Percentiles rank a stretch among this genome's conserved stretches.
Conservation (phyloP, 1,140 invertebrate species). For the Penaeus vannamei region DNA sequence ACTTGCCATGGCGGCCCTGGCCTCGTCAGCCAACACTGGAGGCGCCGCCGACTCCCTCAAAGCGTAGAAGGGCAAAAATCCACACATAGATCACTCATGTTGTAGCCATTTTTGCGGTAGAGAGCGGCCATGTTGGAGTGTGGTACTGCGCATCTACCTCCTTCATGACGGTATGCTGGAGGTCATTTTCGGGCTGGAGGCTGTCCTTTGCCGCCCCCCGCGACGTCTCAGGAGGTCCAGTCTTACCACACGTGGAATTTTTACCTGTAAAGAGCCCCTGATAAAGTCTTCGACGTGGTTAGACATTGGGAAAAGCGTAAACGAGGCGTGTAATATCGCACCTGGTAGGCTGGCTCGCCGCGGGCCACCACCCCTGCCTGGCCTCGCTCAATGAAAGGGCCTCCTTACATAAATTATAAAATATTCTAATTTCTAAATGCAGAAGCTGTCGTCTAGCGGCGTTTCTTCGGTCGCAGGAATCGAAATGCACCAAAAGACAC, state of each 20-base stretch:
- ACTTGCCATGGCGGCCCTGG: too few relatives aligned
- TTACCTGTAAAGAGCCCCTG: background rate
- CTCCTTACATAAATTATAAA: slow-evolving; percentile 63
- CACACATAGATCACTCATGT: too few relatives aligned
- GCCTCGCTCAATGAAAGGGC: slow-evolving; percentile 55
- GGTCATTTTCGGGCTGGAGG: slow-evolving; percentile 55
- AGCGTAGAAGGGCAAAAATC: too few relatives aligned
- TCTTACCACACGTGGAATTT: slow-evolving; percentile 58
- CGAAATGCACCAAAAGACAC: too few relatives aligned
- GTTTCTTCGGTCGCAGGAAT: too few relatives aligned
- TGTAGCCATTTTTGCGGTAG: slow-evolving; percentile 35
- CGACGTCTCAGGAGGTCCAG: slow-evolving; percentile 22
- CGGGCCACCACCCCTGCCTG: slow-evolving; percentile 10
- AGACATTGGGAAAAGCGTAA: slow-evolving; percentile 50
- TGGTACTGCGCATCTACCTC: slow-evolving; percentile 49
- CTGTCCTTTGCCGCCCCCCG: slow-evolving; percentile 7
- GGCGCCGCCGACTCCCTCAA: background rate
- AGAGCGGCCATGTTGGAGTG: slow-evolving; percentile 49
- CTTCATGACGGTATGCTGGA: slow-evolving; percentile 49
- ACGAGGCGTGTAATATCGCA: slow-evolving; percentile 60
- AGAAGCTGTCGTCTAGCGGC: too few relatives aligned
- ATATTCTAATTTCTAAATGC: slow-evolving; percentile 40
- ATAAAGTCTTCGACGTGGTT: slow-evolving; percentile 9
- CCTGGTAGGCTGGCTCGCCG: slow-evolving; percentile 53
- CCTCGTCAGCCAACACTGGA: too few relatives aligned